A percentile compares a stretch with the other conserved stretches of the same genome.
These are phyloP conservation scores for Lasioglossum lativentre DNA, from an alignment of 2,888 invertebrate species.

Conservation along the genomic window DNA sequence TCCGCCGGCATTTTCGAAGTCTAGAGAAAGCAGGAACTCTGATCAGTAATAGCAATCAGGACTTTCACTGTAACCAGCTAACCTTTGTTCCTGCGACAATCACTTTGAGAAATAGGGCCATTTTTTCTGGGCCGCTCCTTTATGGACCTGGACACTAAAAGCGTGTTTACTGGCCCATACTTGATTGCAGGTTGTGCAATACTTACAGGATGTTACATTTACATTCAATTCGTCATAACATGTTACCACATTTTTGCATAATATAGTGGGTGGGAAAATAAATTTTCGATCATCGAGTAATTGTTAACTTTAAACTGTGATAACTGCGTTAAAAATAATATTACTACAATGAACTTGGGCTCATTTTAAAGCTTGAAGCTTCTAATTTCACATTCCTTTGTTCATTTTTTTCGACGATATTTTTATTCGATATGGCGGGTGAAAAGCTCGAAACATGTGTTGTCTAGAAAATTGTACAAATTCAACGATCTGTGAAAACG, in stretches of 20 bases:
- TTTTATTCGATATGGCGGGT: too few species aligned
- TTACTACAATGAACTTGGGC: too few species aligned
- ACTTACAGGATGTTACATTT: not conserved
- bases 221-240: not conserved
- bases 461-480: too few species aligned
- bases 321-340: too few species aligned
- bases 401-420: too few species aligned
- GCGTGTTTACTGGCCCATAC: not conserved
- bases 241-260: not conserved
- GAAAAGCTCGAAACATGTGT: too few species aligned
- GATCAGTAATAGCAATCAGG: conserved; percentile 13
- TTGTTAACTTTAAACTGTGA: too few species aligned
- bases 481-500: too few species aligned
- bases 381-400: too few species aligned
- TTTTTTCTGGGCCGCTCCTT: not conserved
- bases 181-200: not conserved
- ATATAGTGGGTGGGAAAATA: too few species aligned
- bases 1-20: conserved; percentile 49
- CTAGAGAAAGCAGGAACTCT: conserved; percentile 64
- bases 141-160: not conserved
- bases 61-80: conserved; percentile 60
- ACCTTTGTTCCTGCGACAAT: conserved; percentile 44
- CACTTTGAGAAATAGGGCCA: not conserved
- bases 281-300: too few species aligned
- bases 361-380: too few species aligned